Percentiles rank a stretch among this genome's conserved stretches.
These are phyloP conservation scores for Chrysina gloriosa DNA, from an alignment of 2,888 invertebrate species.

Conservation along the genomic window DNA sequence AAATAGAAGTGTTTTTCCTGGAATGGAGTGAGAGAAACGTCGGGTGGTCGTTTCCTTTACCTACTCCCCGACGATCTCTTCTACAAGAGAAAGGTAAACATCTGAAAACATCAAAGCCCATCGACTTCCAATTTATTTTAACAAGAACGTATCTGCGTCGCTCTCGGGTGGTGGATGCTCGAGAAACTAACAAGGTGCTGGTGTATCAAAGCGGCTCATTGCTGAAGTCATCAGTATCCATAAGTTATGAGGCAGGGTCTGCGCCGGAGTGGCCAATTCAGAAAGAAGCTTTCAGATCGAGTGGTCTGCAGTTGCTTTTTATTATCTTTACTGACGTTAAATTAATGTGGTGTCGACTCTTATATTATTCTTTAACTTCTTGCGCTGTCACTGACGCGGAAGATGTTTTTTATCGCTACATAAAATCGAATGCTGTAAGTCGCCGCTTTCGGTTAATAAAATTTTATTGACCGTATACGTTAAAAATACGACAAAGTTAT, in stretches of 20 bases:
- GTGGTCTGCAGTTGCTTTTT: constrained; percentile 59
- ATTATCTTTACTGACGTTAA: constrained; percentile 60
- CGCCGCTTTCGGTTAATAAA: constrained; percentile 38
- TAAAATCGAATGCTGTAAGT: constrained; percentile 43
- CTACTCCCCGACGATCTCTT: constrained; percentile 34
- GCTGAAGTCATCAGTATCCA: constrained; percentile 81
- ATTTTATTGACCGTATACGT: constrained; percentile 42
- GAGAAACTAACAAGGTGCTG: constrained; percentile 61
- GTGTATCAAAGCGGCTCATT: constrained; percentile 68
- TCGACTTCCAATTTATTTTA: constrained; percentile 65
- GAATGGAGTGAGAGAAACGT: constrained; percentile 27
- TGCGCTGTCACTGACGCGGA: constrained; percentile 56
- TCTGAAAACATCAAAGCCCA: constrained; percentile 61
- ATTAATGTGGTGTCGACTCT: constrained; percentile 59
- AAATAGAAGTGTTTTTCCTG: constrained; percentile 38
- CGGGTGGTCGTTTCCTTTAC: constrained; percentile 29
- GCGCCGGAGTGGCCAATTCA: constrained; percentile 60
- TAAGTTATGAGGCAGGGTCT: constrained; percentile 73
- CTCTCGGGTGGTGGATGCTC: constrained; percentile 48
- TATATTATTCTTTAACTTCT: constrained; percentile 55
- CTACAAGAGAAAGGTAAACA: constrained; percentile 51
- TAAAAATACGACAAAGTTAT: constrained; percentile 20
- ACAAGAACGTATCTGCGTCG: constrained; percentile 58
- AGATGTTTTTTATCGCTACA: constrained; percentile 54
- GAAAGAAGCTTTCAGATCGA: constrained; percentile 56